Conservation (phyloP, 2,113 vertebrate genomes). For the Crotalus viridis region DNA sequence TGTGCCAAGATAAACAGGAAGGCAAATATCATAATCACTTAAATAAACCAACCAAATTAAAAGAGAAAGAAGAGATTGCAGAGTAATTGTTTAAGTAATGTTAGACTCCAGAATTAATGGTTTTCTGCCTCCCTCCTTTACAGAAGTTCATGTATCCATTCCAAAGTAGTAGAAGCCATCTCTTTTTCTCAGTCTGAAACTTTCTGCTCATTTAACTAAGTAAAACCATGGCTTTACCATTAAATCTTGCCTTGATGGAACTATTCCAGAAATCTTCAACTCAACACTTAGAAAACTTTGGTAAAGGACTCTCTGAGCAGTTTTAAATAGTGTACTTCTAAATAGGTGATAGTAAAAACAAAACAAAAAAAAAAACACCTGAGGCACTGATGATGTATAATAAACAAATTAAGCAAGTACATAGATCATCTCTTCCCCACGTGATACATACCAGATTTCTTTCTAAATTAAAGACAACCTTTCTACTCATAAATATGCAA, state of each 20-base stretch:
- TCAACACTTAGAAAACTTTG: neutral
- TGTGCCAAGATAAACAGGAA: slow-evolving; percentile 38
- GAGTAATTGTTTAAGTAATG: neutral
- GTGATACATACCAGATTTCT: neutral
- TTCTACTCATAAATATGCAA: neutral
- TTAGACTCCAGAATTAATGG: neutral
- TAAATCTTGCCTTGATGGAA: neutral
- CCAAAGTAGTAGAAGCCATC: neutral
- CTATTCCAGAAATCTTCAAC: neutral
- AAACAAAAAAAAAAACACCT: neutral
- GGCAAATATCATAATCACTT: slow-evolving; percentile 1
- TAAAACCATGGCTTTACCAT: neutral
- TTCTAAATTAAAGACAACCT: neutral
- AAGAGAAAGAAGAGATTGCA: neutral
- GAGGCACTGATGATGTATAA: too few species aligned
- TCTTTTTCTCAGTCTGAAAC: neutral
- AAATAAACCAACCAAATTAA: neutral
- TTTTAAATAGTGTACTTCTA: neutral
- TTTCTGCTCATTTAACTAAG: neutral
- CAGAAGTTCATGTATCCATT: neutral
- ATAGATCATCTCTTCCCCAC: neutral
- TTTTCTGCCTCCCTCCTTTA: neutral
- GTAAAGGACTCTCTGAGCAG: neutral
- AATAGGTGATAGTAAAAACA: neutral
- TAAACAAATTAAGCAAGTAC: neutral